Evolutionary conservation across 2,113 vertebrate species (phyloP).

Genomic region (Orycteropus afer): DNA sequence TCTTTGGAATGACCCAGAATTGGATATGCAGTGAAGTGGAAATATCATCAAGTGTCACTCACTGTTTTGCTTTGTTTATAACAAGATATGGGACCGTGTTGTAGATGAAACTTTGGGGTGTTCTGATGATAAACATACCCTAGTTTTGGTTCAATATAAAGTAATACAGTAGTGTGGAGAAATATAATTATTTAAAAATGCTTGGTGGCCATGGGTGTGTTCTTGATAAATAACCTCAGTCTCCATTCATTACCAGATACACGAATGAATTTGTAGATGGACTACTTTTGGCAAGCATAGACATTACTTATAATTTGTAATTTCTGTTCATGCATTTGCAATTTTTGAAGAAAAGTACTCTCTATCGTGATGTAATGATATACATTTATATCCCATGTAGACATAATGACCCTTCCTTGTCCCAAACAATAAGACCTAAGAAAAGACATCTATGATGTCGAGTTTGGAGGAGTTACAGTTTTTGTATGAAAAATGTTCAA

Average conservation of each 20-base stretch:
- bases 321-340: background rate
- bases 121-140: background rate
- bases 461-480: background rate
- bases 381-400: background rate
- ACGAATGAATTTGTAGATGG: background rate
- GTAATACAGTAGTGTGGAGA: too few species aligned
- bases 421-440: background rate
- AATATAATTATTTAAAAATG: background rate
- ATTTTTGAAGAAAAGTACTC: background rate
- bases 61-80: background rate
- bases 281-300: background rate
- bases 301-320: background rate
- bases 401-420: background rate
- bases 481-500: background rate
- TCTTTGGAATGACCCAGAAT: constrained; percentile 11
- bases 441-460: background rate
- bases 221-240: background rate
- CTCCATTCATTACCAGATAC: background rate
- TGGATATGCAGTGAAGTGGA: background rate
- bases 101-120: background rate
- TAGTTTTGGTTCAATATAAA: background rate
- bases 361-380: background rate
- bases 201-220: background rate
- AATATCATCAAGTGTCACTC: background rate
- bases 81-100: background rate